phyloP scores from a whole-genome alignment of 1,140 invertebrate species.

The Drosophila leontia region DNA sequence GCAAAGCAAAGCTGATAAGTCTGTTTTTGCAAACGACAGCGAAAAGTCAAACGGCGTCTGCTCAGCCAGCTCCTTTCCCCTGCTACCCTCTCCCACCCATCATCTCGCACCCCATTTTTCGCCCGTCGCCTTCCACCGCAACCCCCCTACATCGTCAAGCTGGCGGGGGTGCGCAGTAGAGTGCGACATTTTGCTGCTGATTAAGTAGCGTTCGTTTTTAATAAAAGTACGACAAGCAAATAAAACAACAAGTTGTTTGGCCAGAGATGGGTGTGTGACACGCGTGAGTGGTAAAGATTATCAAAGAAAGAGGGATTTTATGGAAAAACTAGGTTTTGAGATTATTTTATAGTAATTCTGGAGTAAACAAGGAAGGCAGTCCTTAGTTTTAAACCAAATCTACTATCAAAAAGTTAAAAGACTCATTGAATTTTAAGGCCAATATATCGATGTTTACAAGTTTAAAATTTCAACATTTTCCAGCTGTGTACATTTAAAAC shows the following conservation, averaged over 20 bases:
- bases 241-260: slow-evolving; percentile 74
- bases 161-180: slow-evolving; percentile 64
- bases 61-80: slow-evolving; percentile 6
- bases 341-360: too few relatives aligned
- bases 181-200: slow-evolving; percentile 83
- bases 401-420: too few relatives aligned
- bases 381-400: too few relatives aligned
- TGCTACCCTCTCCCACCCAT: not conserved
- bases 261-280: slow-evolving; percentile 35
- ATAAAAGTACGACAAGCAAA: slow-evolving; percentile 80
- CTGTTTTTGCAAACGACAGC: slow-evolving; percentile 67
- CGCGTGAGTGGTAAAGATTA: not conserved
- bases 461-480: too few relatives aligned
- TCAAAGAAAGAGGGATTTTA: not conserved
- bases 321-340: too few relatives aligned
- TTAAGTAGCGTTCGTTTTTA: slow-evolving; percentile 83
- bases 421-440: too few relatives aligned
- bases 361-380: too few relatives aligned
- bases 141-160: not conserved
- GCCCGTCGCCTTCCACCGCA: slow-evolving; percentile 1
- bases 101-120: slow-evolving; percentile 1
- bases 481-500: too few relatives aligned
- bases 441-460: too few relatives aligned
- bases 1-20: slow-evolving; percentile 66
- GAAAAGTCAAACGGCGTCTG: slow-evolving; percentile 64